Conservation (phyloP, 2,888 invertebrate species). For the Dorcus parallelipipedus region DNA sequence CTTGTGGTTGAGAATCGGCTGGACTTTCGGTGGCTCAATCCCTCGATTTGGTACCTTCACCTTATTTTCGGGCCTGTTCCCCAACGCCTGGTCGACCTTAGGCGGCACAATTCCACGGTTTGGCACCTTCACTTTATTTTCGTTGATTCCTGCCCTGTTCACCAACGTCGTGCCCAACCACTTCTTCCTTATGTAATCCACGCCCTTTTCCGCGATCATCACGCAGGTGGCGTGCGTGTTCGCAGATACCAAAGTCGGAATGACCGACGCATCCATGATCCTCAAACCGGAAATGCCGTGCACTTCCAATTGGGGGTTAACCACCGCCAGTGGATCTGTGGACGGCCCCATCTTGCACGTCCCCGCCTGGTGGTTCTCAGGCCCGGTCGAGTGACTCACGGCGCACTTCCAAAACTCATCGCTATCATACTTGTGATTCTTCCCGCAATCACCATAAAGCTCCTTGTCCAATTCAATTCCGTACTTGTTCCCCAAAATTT, state of each 20-base stretch:
- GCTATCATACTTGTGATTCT: constrained; percentile 50
- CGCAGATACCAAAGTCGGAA: constrained; percentile 44
- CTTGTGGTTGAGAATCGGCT: too few relatives aligned
- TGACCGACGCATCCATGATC: constrained; percentile 51
- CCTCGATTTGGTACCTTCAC: too few relatives aligned
- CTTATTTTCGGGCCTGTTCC: too few relatives aligned
- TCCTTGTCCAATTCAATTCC: constrained; percentile 53
- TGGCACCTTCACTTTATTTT: too few relatives aligned
- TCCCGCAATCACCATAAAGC: constrained; percentile 51
- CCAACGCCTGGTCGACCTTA: too few relatives aligned
- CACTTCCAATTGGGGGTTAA: constrained; percentile 64
- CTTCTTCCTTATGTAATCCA: constrained; percentile 42
- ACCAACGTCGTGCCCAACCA: constrained; percentile 26
- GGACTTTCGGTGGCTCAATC: too few relatives aligned
- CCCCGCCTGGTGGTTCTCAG: constrained; percentile 80
- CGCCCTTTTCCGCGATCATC: constrained; percentile 47
- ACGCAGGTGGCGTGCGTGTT: constrained; percentile 47
- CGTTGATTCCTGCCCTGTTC: constrained; percentile 1
- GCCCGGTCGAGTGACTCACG: constrained; percentile 66
- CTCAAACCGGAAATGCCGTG: constrained; percentile 59
- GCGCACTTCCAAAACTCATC: constrained; percentile 78
- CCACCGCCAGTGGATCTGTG: constrained; percentile 69
- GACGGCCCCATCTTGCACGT: constrained; percentile 79
- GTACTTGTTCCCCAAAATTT: constrained; percentile 57
- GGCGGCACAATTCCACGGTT: too few relatives aligned